phyloP scores from a whole-genome alignment of 2,797 vertebrate species.

The Pagetopsis macropterus region DNA sequence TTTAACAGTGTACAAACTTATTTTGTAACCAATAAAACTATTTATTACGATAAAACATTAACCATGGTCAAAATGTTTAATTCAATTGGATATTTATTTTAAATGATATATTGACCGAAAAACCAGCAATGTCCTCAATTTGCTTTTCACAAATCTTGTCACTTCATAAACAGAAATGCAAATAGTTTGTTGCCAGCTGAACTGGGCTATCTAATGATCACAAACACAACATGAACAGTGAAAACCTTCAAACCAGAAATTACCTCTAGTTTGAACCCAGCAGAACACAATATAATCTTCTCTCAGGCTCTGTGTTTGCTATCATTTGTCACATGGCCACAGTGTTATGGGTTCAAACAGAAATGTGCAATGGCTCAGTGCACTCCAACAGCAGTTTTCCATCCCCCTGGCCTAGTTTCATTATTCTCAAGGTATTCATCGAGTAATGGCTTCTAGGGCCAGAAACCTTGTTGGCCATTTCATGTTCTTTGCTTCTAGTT shows the following conservation, averaged over 20 bases:
- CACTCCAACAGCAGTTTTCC: constrained; percentile 74
- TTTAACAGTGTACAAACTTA: too few species aligned
- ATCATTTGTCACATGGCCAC: constrained; percentile 78
- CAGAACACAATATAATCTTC: constrained; percentile 71
- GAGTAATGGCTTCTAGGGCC: constrained; percentile 73
- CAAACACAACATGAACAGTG: constrained; percentile 32
- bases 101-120: too few species aligned
- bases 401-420: constrained; percentile 70
- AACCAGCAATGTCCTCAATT: too few species aligned
- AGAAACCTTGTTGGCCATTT: constrained; percentile 71
- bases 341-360: constrained; percentile 81
- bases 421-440: constrained; percentile 80
- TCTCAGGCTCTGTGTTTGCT: constrained; percentile 70
- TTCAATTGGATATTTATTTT: too few species aligned
- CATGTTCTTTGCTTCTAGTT: constrained; percentile 61
- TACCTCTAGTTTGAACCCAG: constrained; percentile 48
- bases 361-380: constrained; percentile 78
- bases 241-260: constrained; percentile 11
- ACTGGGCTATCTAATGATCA: constrained; percentile 26
- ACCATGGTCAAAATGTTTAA: too few species aligned
- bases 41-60: too few species aligned
- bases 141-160: too few species aligned
- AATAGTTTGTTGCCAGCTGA: constrained; percentile 43
- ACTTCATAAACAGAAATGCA: constrained; percentile 36
- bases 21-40: too few species aligned